Percentiles rank a stretch among this genome's conserved stretches.
phyloP scores from a whole-genome alignment of 2,113 vertebrate species.

The Uropsilus gracilis region DNA sequence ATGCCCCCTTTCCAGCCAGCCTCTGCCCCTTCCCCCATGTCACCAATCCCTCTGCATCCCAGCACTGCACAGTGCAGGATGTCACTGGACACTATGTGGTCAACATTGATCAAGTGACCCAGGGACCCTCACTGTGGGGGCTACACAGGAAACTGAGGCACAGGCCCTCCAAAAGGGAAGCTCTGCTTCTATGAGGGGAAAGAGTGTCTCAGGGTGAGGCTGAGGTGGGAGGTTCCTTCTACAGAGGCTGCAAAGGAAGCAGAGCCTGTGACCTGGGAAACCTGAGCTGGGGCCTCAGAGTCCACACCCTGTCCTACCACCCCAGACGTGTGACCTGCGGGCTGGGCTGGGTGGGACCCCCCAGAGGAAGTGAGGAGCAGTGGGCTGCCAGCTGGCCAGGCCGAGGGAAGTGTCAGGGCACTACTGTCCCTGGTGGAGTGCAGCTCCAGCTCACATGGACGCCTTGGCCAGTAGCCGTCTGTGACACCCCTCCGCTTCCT shows the following conservation, averaged over 20 bases:
- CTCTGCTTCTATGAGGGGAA: background rate
- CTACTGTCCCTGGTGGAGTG: no score
- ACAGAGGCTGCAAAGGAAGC: background rate
- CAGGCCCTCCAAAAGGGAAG: background rate
- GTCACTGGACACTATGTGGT: no score
- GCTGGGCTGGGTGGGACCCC: no score
- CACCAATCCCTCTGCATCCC: background rate
- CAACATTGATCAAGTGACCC: no score
- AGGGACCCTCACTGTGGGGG: no score
- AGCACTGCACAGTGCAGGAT: no score
- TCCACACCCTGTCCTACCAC: background rate
- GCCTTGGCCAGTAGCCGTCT: no score
- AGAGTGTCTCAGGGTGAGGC: background rate
- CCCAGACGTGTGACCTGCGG: background rate
- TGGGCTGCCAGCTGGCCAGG: no score
- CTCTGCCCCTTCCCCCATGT: background rate
- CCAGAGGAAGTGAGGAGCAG: background rate
- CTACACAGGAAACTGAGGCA: background rate
- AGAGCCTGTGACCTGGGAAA: background rate
- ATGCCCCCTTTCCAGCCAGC: background rate
- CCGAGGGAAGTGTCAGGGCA: no score
- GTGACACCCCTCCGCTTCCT: no score
- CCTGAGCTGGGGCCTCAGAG: background rate
- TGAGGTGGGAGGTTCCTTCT: background rate
- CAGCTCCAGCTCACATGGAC: no score